Conservation (phyloP, 2,797 vertebrate species). For the Trematomus bernacchii region DNA sequence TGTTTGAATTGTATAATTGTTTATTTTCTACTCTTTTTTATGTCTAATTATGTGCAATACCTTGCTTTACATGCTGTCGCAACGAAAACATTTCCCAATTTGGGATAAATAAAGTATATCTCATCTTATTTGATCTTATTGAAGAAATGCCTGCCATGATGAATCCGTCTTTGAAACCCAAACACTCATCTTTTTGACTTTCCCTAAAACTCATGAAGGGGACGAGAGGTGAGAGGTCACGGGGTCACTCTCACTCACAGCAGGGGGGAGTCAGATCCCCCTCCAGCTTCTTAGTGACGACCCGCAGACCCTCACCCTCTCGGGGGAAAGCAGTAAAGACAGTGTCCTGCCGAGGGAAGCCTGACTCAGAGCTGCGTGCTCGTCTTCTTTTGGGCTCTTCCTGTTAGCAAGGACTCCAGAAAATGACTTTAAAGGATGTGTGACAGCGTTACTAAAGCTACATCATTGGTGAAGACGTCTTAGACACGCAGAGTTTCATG, state of each 20-base stretch:
- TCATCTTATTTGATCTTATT: too few relatives aligned
- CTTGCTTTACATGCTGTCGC: too few relatives aligned
- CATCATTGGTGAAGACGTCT: neutral
- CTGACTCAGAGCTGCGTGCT: slow-evolving; percentile 62
- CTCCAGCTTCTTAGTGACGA: slow-evolving; percentile 33
- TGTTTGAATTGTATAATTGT: too few relatives aligned
- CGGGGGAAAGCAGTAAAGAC: slow-evolving; percentile 24
- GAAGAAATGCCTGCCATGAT: neutral
- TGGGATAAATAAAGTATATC: too few relatives aligned
- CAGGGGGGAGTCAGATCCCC: slow-evolving; percentile 28
- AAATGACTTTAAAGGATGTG: slow-evolving; percentile 25
- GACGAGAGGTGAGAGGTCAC: slow-evolving; percentile 9
- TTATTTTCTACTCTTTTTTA: too few relatives aligned
- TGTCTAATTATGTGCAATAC: too few relatives aligned
- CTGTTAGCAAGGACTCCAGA: slow-evolving; percentile 16
- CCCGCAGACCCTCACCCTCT: slow-evolving; percentile 20
- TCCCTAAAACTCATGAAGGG: neutral
- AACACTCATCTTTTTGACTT: neutral
- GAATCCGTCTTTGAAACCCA: neutral
- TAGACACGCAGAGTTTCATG: neutral
- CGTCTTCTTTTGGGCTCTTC: slow-evolving; percentile 50
- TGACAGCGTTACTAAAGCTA: slow-evolving; percentile 30
- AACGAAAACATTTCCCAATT: too few relatives aligned
- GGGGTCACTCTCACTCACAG: slow-evolving; percentile 20
- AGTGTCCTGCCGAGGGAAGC: slow-evolving; percentile 26